phyloP scores from a whole-genome alignment of 2,888 invertebrate species.

The Drosophila ezoana region DNA sequence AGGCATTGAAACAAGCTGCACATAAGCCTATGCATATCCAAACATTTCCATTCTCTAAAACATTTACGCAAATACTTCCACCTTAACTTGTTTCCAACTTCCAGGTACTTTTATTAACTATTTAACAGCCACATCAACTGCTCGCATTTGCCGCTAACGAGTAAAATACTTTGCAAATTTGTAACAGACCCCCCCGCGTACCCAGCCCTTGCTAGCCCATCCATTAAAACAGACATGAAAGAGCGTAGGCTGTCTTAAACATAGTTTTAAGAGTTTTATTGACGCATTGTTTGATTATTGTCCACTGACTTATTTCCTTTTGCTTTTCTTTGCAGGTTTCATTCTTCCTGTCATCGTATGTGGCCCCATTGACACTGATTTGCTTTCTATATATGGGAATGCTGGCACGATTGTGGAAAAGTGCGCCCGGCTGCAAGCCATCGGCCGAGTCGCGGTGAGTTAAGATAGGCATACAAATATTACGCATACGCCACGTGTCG shows the following conservation, averaged over 20 bases:
- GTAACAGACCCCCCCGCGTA: neutral
- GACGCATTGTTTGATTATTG: neutral
- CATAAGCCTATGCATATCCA: neutral
- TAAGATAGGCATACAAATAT: constrained; percentile 28
- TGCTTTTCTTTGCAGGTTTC: constrained; percentile 87
- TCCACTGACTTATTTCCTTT: neutral
- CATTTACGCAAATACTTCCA: neutral
- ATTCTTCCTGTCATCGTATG: constrained; percentile 95
- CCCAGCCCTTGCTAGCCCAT: neutral
- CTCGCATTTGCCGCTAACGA: neutral
- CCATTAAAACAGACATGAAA: neutral
- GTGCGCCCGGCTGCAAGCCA: constrained; percentile 91
- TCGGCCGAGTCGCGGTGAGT: constrained; percentile 89
- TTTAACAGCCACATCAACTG: constrained; percentile 17
- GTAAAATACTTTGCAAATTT: constrained; percentile 12
- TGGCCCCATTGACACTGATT: constrained; percentile 94
- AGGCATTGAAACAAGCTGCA: neutral
- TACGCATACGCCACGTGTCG: constrained; percentile 39
- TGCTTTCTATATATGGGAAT: constrained; percentile 95
- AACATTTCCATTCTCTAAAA: neutral
- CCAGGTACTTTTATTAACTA: constrained; percentile 13
- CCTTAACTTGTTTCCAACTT: neutral
- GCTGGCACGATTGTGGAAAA: constrained; percentile 93
- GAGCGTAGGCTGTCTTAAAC: neutral
- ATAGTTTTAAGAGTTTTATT: constrained; percentile 3